Evolutionary conservation across 2,888 invertebrate genomes (phyloP), one percentile per base, ranked within the genome.

Genomic region (Clepsis dumicolana): DNA sequence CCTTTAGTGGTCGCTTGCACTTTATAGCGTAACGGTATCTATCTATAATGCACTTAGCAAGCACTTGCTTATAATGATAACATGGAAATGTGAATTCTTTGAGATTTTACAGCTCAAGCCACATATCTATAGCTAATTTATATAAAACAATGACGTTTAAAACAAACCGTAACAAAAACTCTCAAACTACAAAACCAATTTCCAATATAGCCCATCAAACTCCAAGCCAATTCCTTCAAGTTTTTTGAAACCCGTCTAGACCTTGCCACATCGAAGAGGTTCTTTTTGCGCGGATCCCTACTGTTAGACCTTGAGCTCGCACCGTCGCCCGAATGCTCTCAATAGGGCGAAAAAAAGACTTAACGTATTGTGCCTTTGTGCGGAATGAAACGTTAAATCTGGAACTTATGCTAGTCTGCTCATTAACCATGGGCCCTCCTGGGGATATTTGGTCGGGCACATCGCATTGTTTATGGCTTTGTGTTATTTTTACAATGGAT

Each of bases 201-300:
- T 12, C 53, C 56, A 56, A 56, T 50, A 41, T 63, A 48, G 16
- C 56, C 50, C 62, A 41, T 64, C 59, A 59, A 44, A 59, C 16
- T 50, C 10, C 41, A 29, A 56, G 18, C 56, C 32, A 56, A 54
- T 25, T 35, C 53, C 29, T 57, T 70, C 52, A 24, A 53, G 63
- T 66, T 67, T 64, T 71, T 71, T 77, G 81, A 79, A 74, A 75
- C 82, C 78, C 80, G 73, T 85, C 84, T 87, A 89, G 88, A 88
- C 88, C 48, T 76, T 77, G 78, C 86, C 80, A 84, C 84, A 84
- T 89, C 85, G 87, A 83, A 73, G 74, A 71, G 77, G 71, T 74
- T 80, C 79, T 86, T 89, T 90, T 89, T 79, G 70, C 74, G 70
- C 74, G 83, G 85, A 85, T 85, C 86, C 88, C 89, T 81, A 86